Evolutionary conservation across 2,113 vertebrate genomes (phyloP).

Genomic region (Entelurus aequoreus): DNA sequence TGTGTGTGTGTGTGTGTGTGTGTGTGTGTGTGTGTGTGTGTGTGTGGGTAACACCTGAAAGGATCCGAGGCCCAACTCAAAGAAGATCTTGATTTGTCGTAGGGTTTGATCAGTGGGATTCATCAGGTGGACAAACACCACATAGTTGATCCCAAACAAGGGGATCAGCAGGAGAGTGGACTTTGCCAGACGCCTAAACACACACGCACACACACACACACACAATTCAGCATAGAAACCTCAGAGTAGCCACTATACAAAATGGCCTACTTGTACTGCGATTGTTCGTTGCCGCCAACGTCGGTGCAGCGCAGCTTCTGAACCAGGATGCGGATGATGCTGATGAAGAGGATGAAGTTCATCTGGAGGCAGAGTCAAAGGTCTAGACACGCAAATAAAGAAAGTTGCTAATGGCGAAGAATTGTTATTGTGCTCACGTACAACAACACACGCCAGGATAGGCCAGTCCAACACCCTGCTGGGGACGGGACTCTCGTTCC

Average conservation of each 20-base stretch:
- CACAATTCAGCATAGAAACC: background rate
- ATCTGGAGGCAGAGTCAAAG: slow-evolving; percentile 63
- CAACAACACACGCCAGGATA: slow-evolving; percentile 70
- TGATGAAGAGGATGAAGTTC: slow-evolving; percentile 89
- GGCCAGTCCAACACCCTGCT: slow-evolving; percentile 92
- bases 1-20: background rate
- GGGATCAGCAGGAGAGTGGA: slow-evolving; percentile 91
- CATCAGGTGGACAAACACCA: slow-evolving; percentile 81
- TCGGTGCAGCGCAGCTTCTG: slow-evolving; percentile 91
- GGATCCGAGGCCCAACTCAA: slow-evolving; percentile 85
- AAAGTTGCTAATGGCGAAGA: background rate
- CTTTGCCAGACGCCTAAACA: slow-evolving; percentile 81
- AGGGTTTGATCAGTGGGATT: slow-evolving; percentile 52
- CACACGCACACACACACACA: background rate
- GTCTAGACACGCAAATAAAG: too few relatives aligned
- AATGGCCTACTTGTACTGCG: slow-evolving; percentile 65
- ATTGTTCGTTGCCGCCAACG: slow-evolving; percentile 81
- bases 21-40: too few relatives aligned
- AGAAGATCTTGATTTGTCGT: slow-evolving; percentile 79
- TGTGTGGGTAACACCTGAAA: slow-evolving; percentile 78
- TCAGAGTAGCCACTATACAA: background rate
- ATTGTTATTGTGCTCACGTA: slow-evolving; percentile 46
- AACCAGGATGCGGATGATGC: slow-evolving; percentile 88
- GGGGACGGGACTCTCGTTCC: slow-evolving; percentile 81
- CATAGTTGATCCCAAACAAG: slow-evolving; percentile 87